phyloP scores from a whole-genome alignment of 2,113 vertebrate species.

The Equus quagga region DNA sequence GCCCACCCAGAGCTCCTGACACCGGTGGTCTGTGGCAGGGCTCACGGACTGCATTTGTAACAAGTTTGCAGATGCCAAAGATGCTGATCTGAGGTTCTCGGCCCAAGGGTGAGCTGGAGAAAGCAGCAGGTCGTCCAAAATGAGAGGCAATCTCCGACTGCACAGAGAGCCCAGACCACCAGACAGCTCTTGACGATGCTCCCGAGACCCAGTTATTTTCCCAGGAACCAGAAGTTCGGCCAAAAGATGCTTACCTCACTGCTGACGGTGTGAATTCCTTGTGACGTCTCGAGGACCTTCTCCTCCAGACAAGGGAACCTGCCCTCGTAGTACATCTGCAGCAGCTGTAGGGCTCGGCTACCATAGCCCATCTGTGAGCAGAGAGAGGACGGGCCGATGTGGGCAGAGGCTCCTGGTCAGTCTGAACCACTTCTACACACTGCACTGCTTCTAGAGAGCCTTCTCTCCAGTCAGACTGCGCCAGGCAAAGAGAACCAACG shows the following conservation, averaged over 20 bases:
- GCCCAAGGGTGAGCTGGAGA: neutral
- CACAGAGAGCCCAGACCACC: neutral
- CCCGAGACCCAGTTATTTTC: neutral
- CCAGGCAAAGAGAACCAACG: neutral
- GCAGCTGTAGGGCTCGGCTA: constrained; percentile 92
- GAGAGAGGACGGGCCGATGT: too few species aligned
- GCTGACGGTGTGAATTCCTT: constrained; percentile 92
- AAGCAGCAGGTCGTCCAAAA: neutral
- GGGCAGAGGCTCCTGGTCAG: neutral
- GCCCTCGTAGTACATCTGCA: constrained; percentile 98
- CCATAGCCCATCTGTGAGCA: constrained; percentile 97
- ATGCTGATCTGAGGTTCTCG: neutral
- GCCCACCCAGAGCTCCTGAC: neutral
- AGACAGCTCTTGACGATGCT: neutral
- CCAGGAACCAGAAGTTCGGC: neutral
- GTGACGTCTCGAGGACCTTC: constrained; percentile 82
- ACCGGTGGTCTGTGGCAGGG: neutral
- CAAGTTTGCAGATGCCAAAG: neutral
- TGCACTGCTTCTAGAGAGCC: neutral
- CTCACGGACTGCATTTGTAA: neutral
- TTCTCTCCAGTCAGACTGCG: neutral
- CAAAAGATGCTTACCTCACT: constrained; percentile 90
- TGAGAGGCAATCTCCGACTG: neutral
- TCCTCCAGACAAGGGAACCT: constrained; percentile 95
- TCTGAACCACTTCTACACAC: too few species aligned